Base-by-base conservation (phyloP, 2,113 vertebrate genomes). In the Alouatta palliata region DNA sequence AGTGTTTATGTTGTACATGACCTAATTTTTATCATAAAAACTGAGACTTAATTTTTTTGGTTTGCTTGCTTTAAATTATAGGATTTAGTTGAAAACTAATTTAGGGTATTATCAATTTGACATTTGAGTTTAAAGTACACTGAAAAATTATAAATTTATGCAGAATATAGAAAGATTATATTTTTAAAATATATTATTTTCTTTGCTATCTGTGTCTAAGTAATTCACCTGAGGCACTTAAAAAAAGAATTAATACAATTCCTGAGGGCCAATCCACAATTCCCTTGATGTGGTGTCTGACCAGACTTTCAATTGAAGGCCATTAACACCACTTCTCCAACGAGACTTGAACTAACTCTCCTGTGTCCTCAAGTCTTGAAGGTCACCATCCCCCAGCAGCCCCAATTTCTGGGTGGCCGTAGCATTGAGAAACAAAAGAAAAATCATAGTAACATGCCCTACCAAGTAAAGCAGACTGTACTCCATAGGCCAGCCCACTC, bases 11-110 rank as follows among this genome's bases (percentile, higher is more conserved):
- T 92, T 95, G 58, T 87, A 56, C 49, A 82, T 82, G 87, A 95
- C 70, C 70, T 98, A 95, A 97, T 92, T 97, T 97, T 95, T 90
- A 77, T 95, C 68, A 61, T 92, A 90, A 95, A 96, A 94, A 81
- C 71, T 68, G 45, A 92, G 87, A 83, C 12, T 8, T 66, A 52
- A 61, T 47, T 30, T 80, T 52, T 27, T 20, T 92, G 58, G 25
- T 83, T 87, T 90, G 47, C 54, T 94, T 79, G 4, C 76, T 97
- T 97, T 89, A 97, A 97, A 97, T 97, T 96, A 97, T 7, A 95
- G 61, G 86, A 92, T 94, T 96, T 95, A 76, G 54, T 54, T 88
- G 54, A 61, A 96, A 92, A 80, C 75, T 76, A 96, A 96, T 96
- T 95, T 86, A 83, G 85, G 61, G 64, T 87, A 96, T 86, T 87